Base-by-base conservation (phyloP, 2,888 invertebrate genomes). In the Pomacea canaliculata region DNA sequence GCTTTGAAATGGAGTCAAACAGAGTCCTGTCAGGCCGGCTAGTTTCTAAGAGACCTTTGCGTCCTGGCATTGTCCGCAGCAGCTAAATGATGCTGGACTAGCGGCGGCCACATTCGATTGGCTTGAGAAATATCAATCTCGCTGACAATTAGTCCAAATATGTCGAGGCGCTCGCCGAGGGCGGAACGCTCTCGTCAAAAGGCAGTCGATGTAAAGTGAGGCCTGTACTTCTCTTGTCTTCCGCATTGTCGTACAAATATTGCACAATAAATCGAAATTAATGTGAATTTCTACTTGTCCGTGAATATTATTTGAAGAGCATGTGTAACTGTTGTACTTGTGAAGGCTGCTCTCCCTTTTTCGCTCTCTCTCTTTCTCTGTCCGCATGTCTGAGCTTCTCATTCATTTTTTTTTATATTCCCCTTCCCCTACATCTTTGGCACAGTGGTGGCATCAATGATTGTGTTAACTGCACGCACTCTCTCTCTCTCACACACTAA, bases 81-180 rank as follows among this genome's bases (percentile, higher is more conserved):
- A 16, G 27, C 49, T 59, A 51, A 51, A 18, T 56, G 72, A 37
- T 37, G 37, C 37, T 37, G 37, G 37, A 37, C 37, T 37, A 37
- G 37, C 51, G 51, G 10, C 12, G 51, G 66, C 66, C 7, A 60
- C 23, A 18, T 74, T 74, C 74, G 74, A 74, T 74, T 74, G 74
- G 74, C 74, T 69, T 74, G 74, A 69, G 74, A 74, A 74, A 74
- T 69, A 62, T 74, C 74, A 74, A 69, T 74, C 74, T 69, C 74
- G 60, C 68, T 74, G 68, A 74, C 74, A 74, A 74, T 74, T 69
- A 69, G 62, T 51, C 69, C 68, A 62, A 74, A 74, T 48, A 46
- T 74, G 69, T 48, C 74, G 27, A 49, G 19, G 49, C 74, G 62
- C 62, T 62, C 63, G 68, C 51, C 69, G 48, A 19, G 71, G 71